These are phyloP conservation scores for Dicaeum eximium DNA, from an alignment of 2,113 vertebrate genomes.

Conservation along the genomic window DNA sequence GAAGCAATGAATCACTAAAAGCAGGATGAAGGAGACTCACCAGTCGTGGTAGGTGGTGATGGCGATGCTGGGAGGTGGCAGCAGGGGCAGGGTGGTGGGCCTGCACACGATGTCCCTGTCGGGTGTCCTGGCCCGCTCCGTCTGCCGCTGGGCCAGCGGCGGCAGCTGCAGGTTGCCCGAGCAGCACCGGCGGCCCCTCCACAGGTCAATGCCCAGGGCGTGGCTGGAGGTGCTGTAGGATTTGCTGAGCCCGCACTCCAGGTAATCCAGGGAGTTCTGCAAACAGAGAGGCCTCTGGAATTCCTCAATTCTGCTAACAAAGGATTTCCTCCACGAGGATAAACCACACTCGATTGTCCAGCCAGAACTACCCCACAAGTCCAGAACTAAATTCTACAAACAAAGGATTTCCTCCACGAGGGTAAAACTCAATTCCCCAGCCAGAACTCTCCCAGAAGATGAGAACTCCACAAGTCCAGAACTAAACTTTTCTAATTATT, in stretches of 20 bases:
- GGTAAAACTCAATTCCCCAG: neutral
- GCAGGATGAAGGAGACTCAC: neutral
- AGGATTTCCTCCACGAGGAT: neutral
- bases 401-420: neutral
- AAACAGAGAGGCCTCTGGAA: neutral
- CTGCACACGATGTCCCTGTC: conserved; percentile 80
- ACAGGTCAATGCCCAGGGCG: conserved; percentile 84
- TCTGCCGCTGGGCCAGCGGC: conserved; percentile 86
- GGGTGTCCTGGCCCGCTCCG: conserved; percentile 78
- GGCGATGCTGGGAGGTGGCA: conserved; percentile 85
- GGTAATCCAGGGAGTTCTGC: conserved; percentile 81
- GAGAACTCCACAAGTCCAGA: neutral
- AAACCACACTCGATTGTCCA: neutral
- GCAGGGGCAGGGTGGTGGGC: conserved; percentile 85
- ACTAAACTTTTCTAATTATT: neutral
- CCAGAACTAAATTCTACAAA: neutral
- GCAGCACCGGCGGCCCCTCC: conserved; percentile 84
- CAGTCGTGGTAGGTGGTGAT: conserved; percentile 89
- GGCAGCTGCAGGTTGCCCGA: conserved; percentile 91
- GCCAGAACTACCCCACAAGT: too few relatives aligned
- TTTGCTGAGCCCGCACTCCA: conserved; percentile 82
- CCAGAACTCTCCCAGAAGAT: neutral
- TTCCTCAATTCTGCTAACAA: rapidly evolving
- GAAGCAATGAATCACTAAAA: rapidly evolving
- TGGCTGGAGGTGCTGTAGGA: conserved; percentile 85